Percentiles rank a stretch among this genome's conserved stretches.
Evolutionary conservation across 2,797 vertebrate genomes (phyloP).

Genomic region (Carcharodon carcharias): DNA sequence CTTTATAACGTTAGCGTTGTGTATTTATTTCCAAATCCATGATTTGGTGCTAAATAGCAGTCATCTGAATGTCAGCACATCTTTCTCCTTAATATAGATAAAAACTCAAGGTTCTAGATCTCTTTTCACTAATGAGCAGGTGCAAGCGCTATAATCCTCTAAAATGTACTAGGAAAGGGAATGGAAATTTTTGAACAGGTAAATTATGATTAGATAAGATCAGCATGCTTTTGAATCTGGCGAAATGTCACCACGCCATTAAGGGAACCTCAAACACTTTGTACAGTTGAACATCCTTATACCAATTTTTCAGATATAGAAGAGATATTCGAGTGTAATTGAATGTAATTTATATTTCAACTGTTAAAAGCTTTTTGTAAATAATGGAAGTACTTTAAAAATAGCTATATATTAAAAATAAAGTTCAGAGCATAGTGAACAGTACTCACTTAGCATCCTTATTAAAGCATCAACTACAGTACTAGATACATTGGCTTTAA

Average conservation of each 20-base stretch:
- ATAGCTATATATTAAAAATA: background rate
- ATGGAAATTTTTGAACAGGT: background rate
- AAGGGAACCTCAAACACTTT: background rate
- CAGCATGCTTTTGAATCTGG: background rate
- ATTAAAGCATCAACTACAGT: background rate
- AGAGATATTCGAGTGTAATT: background rate
- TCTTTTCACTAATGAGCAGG: background rate
- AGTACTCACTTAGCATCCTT: background rate
- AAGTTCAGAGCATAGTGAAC: background rate
- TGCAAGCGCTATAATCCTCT: background rate
- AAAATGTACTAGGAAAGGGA: background rate
- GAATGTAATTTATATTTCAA: background rate
- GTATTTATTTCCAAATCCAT: background rate
- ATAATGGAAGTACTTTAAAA: background rate
- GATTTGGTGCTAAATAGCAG: background rate
- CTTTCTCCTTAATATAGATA: background rate
- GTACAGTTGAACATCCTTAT: background rate
- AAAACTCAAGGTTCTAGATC: background rate
- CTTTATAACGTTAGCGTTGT: background rate
- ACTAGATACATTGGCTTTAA: background rate
- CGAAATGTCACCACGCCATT: background rate
- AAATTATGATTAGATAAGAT: background rate
- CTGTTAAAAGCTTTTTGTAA: background rate
- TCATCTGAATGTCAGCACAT: background rate
- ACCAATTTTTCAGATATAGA: background rate